Evolutionary conservation across 2,888 invertebrate species (phyloP).

Genomic region (Tetramorium bicarinatum): DNA sequence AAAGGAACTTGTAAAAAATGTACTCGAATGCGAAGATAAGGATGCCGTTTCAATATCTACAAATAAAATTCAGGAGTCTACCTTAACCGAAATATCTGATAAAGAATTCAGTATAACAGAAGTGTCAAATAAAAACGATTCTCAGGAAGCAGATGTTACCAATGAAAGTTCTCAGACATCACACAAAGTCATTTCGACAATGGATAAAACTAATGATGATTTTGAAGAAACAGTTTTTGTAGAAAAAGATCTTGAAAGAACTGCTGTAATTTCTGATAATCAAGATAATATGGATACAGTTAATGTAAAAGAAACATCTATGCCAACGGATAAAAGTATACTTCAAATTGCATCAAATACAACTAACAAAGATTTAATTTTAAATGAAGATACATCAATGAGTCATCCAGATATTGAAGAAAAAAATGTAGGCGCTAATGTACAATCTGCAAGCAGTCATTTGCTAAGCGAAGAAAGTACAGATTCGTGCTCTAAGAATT

Average conservation of each 20-base stretch:
- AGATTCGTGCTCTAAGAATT: conserved; percentile 5
- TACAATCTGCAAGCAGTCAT: not conserved
- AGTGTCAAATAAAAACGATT: not conserved
- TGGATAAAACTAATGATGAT: conserved; percentile 20
- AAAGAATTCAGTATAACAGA: conserved; percentile 9
- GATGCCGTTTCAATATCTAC: not conserved
- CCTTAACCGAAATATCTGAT: conserved; percentile 1
- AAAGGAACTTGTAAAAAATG: not conserved
- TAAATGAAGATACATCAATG: conserved; percentile 10
- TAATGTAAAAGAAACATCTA: not conserved
- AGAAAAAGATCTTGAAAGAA: not conserved
- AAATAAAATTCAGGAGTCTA: conserved; percentile 11
- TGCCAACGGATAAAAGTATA: not conserved
- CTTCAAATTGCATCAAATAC: not conserved
- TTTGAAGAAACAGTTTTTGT: not conserved
- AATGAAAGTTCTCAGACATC: not conserved
- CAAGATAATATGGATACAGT: not conserved
- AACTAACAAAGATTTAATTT: conserved; percentile 24
- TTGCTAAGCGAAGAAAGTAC: not conserved
- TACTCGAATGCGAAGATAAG: not conserved
- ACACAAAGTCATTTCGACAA: not conserved
- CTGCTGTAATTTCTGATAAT: conserved; percentile 12
- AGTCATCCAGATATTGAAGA: not conserved
- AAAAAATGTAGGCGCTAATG: not conserved
- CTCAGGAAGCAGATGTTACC: not conserved